phyloP scores from a whole-genome alignment of 2,888 invertebrate genomes.

The Trisateles emortualis region DNA sequence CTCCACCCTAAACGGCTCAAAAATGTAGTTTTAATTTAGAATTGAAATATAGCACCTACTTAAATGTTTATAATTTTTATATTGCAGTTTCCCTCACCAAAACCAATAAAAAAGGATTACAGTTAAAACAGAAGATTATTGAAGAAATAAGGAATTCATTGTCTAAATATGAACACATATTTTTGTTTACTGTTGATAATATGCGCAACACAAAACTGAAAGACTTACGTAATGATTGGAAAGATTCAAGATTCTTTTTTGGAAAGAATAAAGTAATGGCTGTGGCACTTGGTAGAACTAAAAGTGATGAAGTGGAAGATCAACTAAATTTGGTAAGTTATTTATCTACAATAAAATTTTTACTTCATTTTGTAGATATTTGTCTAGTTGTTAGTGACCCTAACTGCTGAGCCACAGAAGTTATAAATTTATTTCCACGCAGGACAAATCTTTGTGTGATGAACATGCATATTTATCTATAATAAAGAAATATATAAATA shows the following conservation, averaged over 20 bases:
- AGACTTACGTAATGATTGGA: constrained; percentile 95
- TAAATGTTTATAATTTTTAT: constrained; percentile 33
- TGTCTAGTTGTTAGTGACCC: too few relatives aligned
- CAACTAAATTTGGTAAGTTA: constrained; percentile 90
- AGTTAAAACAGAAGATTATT: constrained; percentile 95
- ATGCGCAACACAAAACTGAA: constrained; percentile 97
- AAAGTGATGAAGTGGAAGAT: constrained; percentile 93
- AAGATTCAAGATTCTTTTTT: constrained; percentile 97
- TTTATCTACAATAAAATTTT: too few relatives aligned
- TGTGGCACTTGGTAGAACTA: constrained; percentile 94
- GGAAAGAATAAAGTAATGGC: constrained; percentile 99
- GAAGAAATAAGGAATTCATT: constrained; percentile 94
- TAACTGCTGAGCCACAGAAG: too few relatives aligned
- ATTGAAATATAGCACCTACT: too few relatives aligned
- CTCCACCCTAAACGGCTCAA: too few relatives aligned
- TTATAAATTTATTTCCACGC: too few relatives aligned
- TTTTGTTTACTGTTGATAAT: constrained; percentile 96
- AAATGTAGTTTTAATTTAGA: too few relatives aligned
- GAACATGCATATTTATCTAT: too few relatives aligned
- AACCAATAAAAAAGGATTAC: constrained; percentile 96
- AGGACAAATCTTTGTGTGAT: too few relatives aligned
- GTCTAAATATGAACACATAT: constrained; percentile 94
- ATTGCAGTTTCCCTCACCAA: constrained; percentile 97
- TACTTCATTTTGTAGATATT: too few relatives aligned
- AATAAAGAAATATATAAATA: too few relatives aligned